These are phyloP conservation scores for Phylloscopus trochilus DNA, from an alignment of 2,113 vertebrate species.

Conservation along the genomic window DNA sequence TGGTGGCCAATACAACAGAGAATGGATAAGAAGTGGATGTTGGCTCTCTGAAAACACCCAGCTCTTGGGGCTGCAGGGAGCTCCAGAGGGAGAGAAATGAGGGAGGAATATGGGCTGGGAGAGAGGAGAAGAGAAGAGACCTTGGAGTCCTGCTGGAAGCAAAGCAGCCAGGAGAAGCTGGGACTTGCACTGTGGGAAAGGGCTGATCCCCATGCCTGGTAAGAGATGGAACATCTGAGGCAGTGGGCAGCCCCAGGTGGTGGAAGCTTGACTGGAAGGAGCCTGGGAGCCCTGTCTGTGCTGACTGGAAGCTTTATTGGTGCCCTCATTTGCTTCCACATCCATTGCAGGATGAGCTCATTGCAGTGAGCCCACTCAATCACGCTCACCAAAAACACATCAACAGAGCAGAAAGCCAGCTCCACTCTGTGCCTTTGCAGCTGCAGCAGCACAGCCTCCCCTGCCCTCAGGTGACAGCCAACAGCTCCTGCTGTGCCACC, in stretches of 20 bases:
- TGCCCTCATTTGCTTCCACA: not conserved
- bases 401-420: not conserved
- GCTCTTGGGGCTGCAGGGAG: not conserved
- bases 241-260: not conserved
- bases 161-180: not conserved
- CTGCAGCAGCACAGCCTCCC: not conserved
- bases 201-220: not conserved
- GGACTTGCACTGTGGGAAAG: not conserved
- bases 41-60: not conserved
- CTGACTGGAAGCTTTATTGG: constrained; percentile 36
- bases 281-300: constrained; percentile 14
- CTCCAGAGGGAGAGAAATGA: not conserved
- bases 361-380: constrained; percentile 29
- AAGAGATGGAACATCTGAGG: not conserved
- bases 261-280: constrained; percentile 36
- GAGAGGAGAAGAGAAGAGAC: not conserved
- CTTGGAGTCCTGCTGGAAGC: not conserved
- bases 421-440: not conserved
- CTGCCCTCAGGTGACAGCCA: not conserved
- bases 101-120: not conserved
- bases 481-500: not conserved
- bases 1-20: not conserved
- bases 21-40: not conserved
- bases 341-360: constrained; percentile 36
- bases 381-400: not conserved